A percentile compares a stretch with the other conserved stretches of the same genome.
Evolutionary conservation across 2,113 vertebrate species (phyloP).

Genomic region (Calypte anna): DNA sequence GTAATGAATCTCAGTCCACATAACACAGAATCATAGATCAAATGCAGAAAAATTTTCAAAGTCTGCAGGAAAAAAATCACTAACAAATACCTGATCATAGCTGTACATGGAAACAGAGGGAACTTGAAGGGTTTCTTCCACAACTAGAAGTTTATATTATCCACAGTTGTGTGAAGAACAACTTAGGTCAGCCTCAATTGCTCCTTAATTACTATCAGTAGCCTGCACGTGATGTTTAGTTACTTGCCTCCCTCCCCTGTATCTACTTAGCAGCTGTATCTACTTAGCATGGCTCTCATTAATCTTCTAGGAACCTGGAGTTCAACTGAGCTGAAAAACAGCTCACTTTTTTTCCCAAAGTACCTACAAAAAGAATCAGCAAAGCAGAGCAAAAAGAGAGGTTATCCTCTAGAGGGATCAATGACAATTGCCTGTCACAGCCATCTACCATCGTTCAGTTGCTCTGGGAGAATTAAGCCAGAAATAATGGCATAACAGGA

Average conservation of each 20-base stretch:
- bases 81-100: background rate
- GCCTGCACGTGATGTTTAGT: background rate
- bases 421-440: background rate
- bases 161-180: background rate
- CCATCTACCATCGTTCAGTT: background rate
- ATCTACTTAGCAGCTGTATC: constrained; percentile 32
- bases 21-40: background rate
- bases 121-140: background rate
- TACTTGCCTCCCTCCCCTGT: background rate
- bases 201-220: background rate
- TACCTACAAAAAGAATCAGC: background rate
- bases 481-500: constrained; percentile 9
- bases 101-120: background rate
- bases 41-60: background rate
- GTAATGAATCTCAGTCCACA: background rate
- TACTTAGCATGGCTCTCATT: constrained; percentile 6
- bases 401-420: background rate
- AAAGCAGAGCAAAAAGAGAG: background rate
- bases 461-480: background rate
- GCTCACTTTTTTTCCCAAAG: background rate
- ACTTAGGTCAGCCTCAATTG: background rate
- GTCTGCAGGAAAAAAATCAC: background rate
- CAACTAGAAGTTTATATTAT: background rate
- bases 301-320: constrained; percentile 28
- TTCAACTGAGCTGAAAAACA: background rate